Conservation (phyloP, 1,140 invertebrate genomes). For the Drosophila nasuta region DNA sequence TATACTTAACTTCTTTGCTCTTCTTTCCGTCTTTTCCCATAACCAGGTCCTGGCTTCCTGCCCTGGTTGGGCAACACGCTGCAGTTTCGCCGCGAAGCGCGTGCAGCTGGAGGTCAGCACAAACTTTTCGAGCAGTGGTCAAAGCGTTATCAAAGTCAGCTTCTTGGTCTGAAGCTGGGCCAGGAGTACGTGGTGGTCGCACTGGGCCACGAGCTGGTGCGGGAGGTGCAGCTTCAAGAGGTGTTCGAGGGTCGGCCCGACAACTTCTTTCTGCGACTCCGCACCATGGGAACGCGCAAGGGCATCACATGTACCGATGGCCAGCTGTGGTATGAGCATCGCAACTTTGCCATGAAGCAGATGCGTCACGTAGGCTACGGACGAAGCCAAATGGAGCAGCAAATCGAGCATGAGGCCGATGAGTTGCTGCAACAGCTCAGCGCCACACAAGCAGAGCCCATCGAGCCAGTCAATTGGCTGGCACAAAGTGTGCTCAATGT, state of each 20-base stretch:
- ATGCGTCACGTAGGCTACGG: conserved; percentile 91
- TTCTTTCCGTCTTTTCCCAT: background rate
- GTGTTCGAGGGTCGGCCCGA: conserved; percentile 91
- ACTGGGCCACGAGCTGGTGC: conserved; percentile 86
- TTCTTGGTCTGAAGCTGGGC: conserved; percentile 89
- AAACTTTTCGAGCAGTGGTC: conserved; percentile 87
- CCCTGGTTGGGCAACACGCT: conserved; percentile 89
- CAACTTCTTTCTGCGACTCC: conserved; percentile 89
- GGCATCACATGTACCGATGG: conserved; percentile 92
- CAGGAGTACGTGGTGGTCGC: conserved; percentile 87
- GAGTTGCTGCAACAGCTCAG: conserved; percentile 86
- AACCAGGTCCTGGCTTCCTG: conserved; percentile 88
- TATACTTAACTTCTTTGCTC: background rate
- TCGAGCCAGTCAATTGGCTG: conserved; percentile 84
- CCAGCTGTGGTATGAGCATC: conserved; percentile 90
- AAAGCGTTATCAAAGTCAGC: conserved; percentile 87
- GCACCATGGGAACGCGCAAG: conserved; percentile 88
- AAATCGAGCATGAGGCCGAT: conserved; percentile 88
- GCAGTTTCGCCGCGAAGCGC: conserved; percentile 86
- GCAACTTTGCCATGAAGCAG: conserved; percentile 89
- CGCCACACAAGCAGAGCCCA: conserved; percentile 74
- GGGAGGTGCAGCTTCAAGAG: conserved; percentile 87
- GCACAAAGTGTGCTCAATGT: conserved; percentile 90
- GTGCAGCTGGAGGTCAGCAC: conserved; percentile 87
- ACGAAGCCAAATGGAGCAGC: conserved; percentile 89